A percentile compares a stretch with the other conserved stretches of the same genome.
Evolutionary conservation across 2,797 vertebrate genomes (phyloP).

Genomic region (Parauchenoglanis ngamensis): DNA sequence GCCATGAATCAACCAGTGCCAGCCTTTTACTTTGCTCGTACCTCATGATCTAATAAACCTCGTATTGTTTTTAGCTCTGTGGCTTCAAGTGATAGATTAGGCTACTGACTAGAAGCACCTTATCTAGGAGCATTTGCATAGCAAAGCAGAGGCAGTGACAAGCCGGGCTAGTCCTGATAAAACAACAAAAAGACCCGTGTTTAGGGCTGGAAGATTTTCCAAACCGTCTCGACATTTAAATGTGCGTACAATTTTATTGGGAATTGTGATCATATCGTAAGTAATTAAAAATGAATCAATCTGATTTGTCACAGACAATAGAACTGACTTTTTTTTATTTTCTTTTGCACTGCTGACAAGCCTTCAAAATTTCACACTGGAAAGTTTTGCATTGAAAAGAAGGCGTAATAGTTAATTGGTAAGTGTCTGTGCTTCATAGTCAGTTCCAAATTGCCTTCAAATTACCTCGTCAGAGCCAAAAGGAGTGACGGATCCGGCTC

Average conservation of each 20-base stretch:
- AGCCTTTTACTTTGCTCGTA: slow-evolving; percentile 35
- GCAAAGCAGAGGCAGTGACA: slow-evolving; percentile 38
- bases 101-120: slow-evolving; percentile 30
- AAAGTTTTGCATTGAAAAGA: slow-evolving; percentile 19
- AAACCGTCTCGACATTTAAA: slow-evolving; percentile 29
- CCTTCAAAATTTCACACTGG: slow-evolving; percentile 31
- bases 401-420: slow-evolving; percentile 29
- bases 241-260: slow-evolving; percentile 39
- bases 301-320: slow-evolving; percentile 48
- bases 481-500: slow-evolving; percentile 33
- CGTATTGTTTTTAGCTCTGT: slow-evolving; percentile 40
- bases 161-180: background rate
- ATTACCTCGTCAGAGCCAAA: slow-evolving; percentile 38
- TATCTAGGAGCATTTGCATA: slow-evolving; percentile 47
- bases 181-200: slow-evolving; percentile 8
- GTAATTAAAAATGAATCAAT: slow-evolving; percentile 53
- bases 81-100: slow-evolving; percentile 41
- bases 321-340: background rate
- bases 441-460: slow-evolving; percentile 51
- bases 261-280: slow-evolving; percentile 52
- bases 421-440: slow-evolving; percentile 40
- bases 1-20: slow-evolving; percentile 24
- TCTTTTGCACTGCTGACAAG: slow-evolving; percentile 5
- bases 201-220: slow-evolving; percentile 36
- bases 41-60: slow-evolving; percentile 43